Conservation (phyloP, 2,113 vertebrate species). For the Alosa alosa region DNA sequence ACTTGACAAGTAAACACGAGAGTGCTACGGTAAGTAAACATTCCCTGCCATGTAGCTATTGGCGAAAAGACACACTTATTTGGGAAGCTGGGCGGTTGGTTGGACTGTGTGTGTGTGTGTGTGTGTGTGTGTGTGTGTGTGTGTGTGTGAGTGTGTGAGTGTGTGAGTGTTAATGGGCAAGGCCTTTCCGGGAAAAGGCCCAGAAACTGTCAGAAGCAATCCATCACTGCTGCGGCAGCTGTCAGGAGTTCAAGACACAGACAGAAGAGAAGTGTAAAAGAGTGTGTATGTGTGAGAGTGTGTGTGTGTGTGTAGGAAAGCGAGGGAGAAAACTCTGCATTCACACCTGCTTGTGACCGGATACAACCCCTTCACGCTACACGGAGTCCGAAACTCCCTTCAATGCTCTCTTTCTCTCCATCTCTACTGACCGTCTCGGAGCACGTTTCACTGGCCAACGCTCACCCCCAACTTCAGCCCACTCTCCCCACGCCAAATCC, state of each 20-base stretch:
- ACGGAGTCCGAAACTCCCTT: not conserved
- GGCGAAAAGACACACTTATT: not conserved
- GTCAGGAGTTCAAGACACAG: not conserved
- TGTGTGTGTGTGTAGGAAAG: not conserved
- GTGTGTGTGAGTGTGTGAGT: not conserved
- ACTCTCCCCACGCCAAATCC: not conserved
- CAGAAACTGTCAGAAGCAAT: not conserved
- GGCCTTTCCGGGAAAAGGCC: not conserved
- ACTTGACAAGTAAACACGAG: not conserved
- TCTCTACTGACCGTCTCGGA: not conserved
- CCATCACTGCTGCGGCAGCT: not conserved
- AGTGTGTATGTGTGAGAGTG: not conserved
- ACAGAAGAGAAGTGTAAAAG: not conserved
- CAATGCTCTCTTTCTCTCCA: not conserved
- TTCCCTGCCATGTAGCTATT: not conserved
- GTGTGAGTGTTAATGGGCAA: not conserved
- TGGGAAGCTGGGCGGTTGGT: not conserved
- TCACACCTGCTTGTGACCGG: conserved; percentile 26
- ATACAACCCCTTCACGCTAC: not conserved
- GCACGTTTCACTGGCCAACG: not conserved
- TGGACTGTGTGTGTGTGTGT: not conserved
- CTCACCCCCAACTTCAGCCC: not conserved
- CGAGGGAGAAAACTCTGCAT: not conserved
- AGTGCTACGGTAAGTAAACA: not conserved
- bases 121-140: not conserved